phyloP scores from a whole-genome alignment of 1,140 invertebrate genomes.

The Stratiolaelaps scimitus region DNA sequence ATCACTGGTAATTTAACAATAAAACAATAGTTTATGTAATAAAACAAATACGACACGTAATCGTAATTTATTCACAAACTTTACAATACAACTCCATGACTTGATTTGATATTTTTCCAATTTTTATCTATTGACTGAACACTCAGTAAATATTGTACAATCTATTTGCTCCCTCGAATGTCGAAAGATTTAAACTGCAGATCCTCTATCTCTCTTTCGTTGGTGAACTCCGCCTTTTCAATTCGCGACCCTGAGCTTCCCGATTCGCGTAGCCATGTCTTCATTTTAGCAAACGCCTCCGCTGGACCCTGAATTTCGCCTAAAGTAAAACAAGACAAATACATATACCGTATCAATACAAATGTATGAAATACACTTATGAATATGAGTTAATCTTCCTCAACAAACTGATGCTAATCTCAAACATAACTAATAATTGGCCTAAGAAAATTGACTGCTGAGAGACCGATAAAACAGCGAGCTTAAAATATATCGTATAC shows the following conservation, averaged over 20 bases:
- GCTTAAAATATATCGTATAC: too few species aligned
- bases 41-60: background rate
- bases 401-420: too few species aligned
- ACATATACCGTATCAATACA: too few species aligned
- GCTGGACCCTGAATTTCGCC: conserved; percentile 17
- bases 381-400: too few species aligned
- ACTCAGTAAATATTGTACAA: too few species aligned
- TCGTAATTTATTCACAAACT: background rate
- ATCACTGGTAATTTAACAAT: too few species aligned
- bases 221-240: conserved; percentile 52
- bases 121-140: too few species aligned
- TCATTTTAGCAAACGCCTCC: conserved; percentile 39
- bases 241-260: conserved; percentile 56
- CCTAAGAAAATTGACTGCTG: too few species aligned
- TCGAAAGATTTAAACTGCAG: conserved; percentile 11
- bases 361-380: too few species aligned
- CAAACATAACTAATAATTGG: too few species aligned
- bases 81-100: background rate
- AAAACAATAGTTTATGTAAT: background rate
- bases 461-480: too few species aligned
- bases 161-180: background rate
- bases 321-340: background rate
- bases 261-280: conserved; percentile 52
- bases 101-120: too few species aligned
- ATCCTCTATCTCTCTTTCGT: conserved; percentile 42